Evolutionary conservation across 2,888 invertebrate genomes (phyloP), one percentile per base, ranked within the genome.

Genomic region (Eupithecia subfuscata): DNA sequence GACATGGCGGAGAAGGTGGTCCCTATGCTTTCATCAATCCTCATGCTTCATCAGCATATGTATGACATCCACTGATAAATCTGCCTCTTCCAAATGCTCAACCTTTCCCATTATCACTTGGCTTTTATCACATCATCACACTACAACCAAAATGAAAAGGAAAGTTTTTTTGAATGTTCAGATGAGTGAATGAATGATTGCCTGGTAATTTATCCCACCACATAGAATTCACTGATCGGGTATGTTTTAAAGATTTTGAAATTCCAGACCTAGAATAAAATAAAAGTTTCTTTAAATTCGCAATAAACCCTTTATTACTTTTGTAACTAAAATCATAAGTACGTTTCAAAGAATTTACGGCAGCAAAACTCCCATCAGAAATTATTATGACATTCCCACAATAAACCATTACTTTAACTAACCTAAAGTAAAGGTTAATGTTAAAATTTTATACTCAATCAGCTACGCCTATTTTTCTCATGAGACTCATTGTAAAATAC

Each of bases 401-500:
- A 79, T 75, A 70, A 77, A 65, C 79, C 77, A 78, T 78, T 78
- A 82, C 81, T 80, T 81, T 81, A 11, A 67, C 18, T 11, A n/a
- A 67, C 16, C 37, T 34, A 64, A 9, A 67, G 40, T 18, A 40
- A 30, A 63, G 7, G 64, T 34, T 18, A 64, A 7, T 34, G 75
- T 69, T 73, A 76, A 68, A 71, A n/a, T 40, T 67, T 37, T 1
- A 64, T 64, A 16, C 14, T 18, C 60, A 0, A 69, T 71, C 43
- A 37, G 74, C 64, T 69, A 73, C 86, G 85, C 87, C 87, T 82
- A 84, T 84, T 83, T 87, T 87, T 87, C 86, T 81, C 87, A 87
- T 85, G 81, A 82, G 68, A 69, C n/a, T 81, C 74, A 84, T 86
- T 85, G 85, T 85, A 82, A 78, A 76, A 73, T 81, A 82, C 73